phyloP scores from a whole-genome alignment of 2,888 invertebrate genomes.

The Odontomyia ornata region DNA sequence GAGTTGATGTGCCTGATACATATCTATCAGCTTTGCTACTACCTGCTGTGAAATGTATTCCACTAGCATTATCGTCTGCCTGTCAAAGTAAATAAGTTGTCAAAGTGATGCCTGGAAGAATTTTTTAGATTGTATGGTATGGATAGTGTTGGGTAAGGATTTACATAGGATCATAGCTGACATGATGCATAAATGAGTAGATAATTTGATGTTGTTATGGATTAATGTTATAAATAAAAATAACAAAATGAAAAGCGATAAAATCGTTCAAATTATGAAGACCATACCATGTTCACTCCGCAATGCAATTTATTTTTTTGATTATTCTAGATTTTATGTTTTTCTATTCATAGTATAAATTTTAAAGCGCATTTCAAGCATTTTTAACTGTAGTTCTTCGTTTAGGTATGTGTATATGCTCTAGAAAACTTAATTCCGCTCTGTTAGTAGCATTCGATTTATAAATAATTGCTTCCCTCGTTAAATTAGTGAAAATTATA shows the following conservation, averaged over 20 bases:
- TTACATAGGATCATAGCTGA: constrained; percentile 9
- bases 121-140: background rate
- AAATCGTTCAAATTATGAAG: constrained; percentile 19
- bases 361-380: too few species aligned
- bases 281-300: background rate
- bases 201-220: background rate
- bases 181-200: background rate
- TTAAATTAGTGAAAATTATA: too few species aligned
- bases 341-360: too few species aligned
- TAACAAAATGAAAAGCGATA: background rate
- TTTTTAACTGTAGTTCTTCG: too few species aligned
- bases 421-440: too few species aligned
- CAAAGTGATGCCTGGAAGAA: background rate
- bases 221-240: background rate
- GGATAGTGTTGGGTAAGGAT: background rate
- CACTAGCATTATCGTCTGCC: constrained; percentile 76
- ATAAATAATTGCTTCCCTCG: too few species aligned
- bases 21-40: constrained; percentile 67
- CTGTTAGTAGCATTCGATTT: too few species aligned
- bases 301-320: too few species aligned
- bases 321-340: too few species aligned
- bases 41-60: constrained; percentile 76
- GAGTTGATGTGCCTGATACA: constrained; percentile 64
- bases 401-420: too few species aligned
- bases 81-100: constrained; percentile 54